phyloP scores from a whole-genome alignment of 2,888 invertebrate genomes.

The Caenorhabditis sp. region DNA sequence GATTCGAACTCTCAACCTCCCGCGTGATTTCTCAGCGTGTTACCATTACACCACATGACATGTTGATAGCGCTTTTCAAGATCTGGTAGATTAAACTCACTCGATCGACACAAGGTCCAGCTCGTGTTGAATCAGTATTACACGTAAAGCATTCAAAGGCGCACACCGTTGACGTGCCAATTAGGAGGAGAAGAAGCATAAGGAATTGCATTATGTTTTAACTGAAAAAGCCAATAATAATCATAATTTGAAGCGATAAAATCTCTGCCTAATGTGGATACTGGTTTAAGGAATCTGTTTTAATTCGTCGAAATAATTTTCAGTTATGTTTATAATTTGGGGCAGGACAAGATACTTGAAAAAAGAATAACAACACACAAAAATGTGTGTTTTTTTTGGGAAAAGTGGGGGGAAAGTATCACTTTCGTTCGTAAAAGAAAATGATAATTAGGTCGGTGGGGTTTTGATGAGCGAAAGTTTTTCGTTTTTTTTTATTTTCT shows the following conservation, averaged over 20 bases:
- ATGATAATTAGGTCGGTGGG: not conserved
- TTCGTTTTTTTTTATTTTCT: too few relatives aligned
- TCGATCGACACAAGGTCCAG: constrained; percentile 54
- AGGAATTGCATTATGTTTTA: not conserved
- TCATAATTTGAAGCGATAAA: not conserved
- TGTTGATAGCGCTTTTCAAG: too few relatives aligned
- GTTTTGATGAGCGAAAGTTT: too few relatives aligned
- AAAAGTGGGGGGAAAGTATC: not conserved
- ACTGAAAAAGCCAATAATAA: not conserved
- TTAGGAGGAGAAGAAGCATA: not conserved
- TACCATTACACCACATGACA: too few relatives aligned
- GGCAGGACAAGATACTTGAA: not conserved
- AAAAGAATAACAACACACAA: not conserved
- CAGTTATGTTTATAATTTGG: not conserved
- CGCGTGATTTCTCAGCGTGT: too few relatives aligned
- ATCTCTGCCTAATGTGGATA: not conserved
- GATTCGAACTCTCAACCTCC: too few relatives aligned
- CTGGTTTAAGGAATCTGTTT: not conserved
- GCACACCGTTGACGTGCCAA: not conserved
- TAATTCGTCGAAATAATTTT: not conserved
- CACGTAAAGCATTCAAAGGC: constrained; percentile 63
- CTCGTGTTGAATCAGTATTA: constrained; percentile 42
- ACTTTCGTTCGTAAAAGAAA: not conserved
- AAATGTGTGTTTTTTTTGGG: not conserved
- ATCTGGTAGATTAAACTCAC: constrained; percentile 37